Base-by-base conservation (phyloP, 2,113 vertebrate species). In the Dunckerocampus dactyliophorus region DNA sequence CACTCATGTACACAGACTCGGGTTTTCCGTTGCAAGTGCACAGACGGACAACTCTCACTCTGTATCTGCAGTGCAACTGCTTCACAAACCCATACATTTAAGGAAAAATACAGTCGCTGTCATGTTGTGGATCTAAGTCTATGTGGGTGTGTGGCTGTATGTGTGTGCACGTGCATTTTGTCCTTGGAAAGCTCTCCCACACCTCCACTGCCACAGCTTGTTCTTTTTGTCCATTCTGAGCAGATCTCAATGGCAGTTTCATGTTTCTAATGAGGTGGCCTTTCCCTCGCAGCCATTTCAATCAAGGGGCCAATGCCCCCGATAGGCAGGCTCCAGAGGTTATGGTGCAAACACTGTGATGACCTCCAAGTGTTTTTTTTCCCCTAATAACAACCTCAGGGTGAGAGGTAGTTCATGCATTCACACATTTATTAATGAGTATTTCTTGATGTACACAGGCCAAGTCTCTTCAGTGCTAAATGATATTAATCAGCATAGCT, bases 191-290 rank as follows among this genome's bases (percentile, higher is more conserved):
- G 47, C 22, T 39, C 24, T 37, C 59, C 61, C 45, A 57, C 74
- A 62, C 47, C n/a, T 49, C 37, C 43, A 22, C 59, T 51, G 15
- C 37, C 10, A 43, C 55, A 45, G 53, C 55, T 66, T 65, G 31
- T 69, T 42, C 20, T 28, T 55, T 19, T 73, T 63, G 59, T 65
- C 67, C 57, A 39, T 28, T 71, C 69, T 62, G 50, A 16, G 31
- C 67, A 53, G 48, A 59, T 63, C 46, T 62, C 20, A 21, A 34
- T 47, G 19, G 31, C 63, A 48, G 67, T 50, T 74, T 71, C 63
- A 37, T 22, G 6, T 62, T 60, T 57, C 43, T 60, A 45, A 46
- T 55, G 53, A 63, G 57, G 59, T 22, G 0, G 21, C 58, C 45
- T 62, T 72, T 47, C 71, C 37, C 46, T 34, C 5, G 0, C 16